Percentiles rank a stretch among this genome's conserved stretches.
These are phyloP conservation scores for Drosophila bipectinata DNA, from an alignment of 1,140 invertebrate species.

Conservation along the genomic window DNA sequence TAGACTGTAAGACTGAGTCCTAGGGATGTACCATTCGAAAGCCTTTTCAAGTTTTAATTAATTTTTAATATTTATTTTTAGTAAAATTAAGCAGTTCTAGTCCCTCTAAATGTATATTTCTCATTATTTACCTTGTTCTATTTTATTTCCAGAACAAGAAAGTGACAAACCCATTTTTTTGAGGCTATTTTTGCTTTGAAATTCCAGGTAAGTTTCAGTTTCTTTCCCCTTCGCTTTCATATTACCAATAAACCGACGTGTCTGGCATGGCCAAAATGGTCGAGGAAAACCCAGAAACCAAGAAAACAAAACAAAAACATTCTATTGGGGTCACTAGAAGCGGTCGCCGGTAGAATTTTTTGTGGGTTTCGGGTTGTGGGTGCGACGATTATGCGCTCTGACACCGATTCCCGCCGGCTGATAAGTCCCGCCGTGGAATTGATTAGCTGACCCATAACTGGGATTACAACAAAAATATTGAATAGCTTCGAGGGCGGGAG, in stretches of 20 bases:
- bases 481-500: not conserved
- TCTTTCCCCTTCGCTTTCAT: slow-evolving; percentile 1
- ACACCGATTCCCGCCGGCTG: slow-evolving; percentile 36
- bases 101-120: too few species aligned
- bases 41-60: too few species aligned
- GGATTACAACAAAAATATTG: not conserved
- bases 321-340: slow-evolving; percentile 33
- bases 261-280: slow-evolving; percentile 29
- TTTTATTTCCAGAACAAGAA: slow-evolving; percentile 12
- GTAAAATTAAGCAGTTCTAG: too few species aligned
- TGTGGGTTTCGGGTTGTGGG: slow-evolving; percentile 26
- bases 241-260: slow-evolving; percentile 22
- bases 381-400: slow-evolving; percentile 34
- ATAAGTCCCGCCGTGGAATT: slow-evolving; percentile 18
- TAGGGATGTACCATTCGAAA: too few species aligned
- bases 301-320: not conserved
- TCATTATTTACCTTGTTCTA: too few species aligned
- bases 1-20: too few species aligned
- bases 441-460: slow-evolving; percentile 6
- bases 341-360: not conserved
- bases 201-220: slow-evolving; percentile 25
- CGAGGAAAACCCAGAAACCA: not conserved
- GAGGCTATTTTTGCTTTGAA: slow-evolving; percentile 17
- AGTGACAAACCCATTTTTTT: slow-evolving; percentile 38
- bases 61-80: too few species aligned